These are phyloP conservation scores for Plagodis dolabraria DNA, from an alignment of 2,888 invertebrate species.

Conservation along the genomic window DNA sequence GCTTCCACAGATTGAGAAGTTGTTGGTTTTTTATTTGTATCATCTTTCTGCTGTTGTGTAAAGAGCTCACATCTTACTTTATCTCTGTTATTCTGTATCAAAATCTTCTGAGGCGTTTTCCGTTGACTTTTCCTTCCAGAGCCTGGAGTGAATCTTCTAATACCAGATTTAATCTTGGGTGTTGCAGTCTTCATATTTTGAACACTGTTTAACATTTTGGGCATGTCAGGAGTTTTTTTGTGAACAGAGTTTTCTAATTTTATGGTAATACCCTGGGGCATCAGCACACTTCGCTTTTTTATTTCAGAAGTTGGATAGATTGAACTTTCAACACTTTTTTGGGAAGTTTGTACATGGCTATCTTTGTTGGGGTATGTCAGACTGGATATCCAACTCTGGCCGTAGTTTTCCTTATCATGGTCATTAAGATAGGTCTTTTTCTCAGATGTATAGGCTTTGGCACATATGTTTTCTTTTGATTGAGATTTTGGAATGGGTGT, in stretches of 20 bases:
- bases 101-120: slow-evolving; percentile 56
- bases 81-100: slow-evolving; percentile 63
- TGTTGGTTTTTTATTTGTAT: slow-evolving; percentile 28
- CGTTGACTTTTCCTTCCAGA: slow-evolving; percentile 60
- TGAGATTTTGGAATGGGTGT: slow-evolving; percentile 57
- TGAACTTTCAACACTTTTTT: slow-evolving; percentile 41
- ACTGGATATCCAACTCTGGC: slow-evolving; percentile 49
- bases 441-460: slow-evolving; percentile 55
- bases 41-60: slow-evolving; percentile 50
- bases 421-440: slow-evolving; percentile 53
- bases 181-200: slow-evolving; percentile 64
- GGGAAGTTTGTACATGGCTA: slow-evolving; percentile 43
- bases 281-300: slow-evolving; percentile 54
- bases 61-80: slow-evolving; percentile 72
- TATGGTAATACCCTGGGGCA: slow-evolving; percentile 51
- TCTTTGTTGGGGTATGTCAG: slow-evolving; percentile 58
- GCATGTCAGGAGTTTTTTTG: slow-evolving; percentile 62
- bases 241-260: slow-evolving; percentile 43
- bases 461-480: slow-evolving; percentile 46
- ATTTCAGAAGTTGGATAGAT: slow-evolving; percentile 48
- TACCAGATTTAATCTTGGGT: slow-evolving; percentile 72
- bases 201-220: slow-evolving; percentile 49
- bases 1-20: slow-evolving; percentile 32
- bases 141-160: slow-evolving; percentile 68
- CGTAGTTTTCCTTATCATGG: slow-evolving; percentile 64